These are phyloP conservation scores for Drosophila aff. DNA, from an alignment of 1,140 invertebrate species.

Conservation along the genomic window DNA sequence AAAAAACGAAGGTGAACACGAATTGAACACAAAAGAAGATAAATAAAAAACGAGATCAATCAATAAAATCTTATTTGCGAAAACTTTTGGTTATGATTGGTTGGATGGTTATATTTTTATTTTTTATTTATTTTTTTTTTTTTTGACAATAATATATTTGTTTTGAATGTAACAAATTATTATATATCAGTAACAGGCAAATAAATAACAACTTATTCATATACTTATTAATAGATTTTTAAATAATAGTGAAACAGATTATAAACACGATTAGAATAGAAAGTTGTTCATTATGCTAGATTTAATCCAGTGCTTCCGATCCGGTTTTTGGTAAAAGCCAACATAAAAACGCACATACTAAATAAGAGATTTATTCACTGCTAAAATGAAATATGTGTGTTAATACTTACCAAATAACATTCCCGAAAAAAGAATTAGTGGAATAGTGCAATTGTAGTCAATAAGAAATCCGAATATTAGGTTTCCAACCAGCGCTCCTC, in stretches of 20 bases:
- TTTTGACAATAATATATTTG: too few relatives aligned
- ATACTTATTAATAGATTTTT: background rate
- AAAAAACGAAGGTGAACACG: too few relatives aligned
- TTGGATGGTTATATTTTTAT: too few relatives aligned
- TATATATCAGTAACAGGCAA: background rate
- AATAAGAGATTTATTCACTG: conserved; percentile 62
- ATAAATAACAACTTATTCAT: background rate
- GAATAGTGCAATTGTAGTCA: conserved; percentile 90
- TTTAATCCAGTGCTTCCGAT: conserved; percentile 88
- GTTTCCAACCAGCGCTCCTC: conserved; percentile 89
- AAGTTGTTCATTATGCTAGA: background rate
- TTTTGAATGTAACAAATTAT: background rate
- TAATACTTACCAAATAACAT: conserved; percentile 89
- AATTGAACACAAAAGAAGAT: too few relatives aligned
- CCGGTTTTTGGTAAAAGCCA: conserved; percentile 89
- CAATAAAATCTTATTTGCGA: too few relatives aligned
- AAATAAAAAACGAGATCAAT: too few relatives aligned
- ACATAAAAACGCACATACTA: conserved; percentile 89
- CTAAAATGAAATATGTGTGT: background rate
- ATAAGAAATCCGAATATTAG: conserved; percentile 90
- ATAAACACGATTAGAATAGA: background rate
- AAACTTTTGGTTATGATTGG: too few relatives aligned
- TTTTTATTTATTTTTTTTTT: background rate
- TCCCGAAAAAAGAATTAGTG: conserved; percentile 89
- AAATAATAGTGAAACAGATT: background rate